Base-by-base conservation (phyloP, 2,888 invertebrate species). In the Caprella mutica region DNA sequence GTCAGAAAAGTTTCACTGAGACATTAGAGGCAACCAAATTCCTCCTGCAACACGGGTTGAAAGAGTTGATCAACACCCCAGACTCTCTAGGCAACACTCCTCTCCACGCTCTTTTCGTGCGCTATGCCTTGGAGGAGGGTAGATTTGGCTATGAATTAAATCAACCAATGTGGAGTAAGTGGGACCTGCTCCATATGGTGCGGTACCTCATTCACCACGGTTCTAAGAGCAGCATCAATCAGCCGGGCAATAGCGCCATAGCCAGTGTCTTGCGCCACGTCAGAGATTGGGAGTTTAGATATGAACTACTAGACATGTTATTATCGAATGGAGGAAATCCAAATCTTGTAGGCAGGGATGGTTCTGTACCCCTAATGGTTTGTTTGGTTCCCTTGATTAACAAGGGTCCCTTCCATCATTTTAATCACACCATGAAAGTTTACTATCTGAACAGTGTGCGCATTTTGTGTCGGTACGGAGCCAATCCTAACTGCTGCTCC, bases 11-110 rank as follows among this genome's bases (percentile, higher is more conserved):
- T 2, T 82, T 83, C 0, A 82, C 83, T 68, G 83, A 84, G 68
- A 84, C 85, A 0, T 74, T 82, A 61, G 79, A 80, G 52, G 83
- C 83, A 1, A 77, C 83, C 52, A 78, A 82, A 64, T 77, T 84
- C 55, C 72, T 85, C 44, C 72, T 86, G 48, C 84, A 84, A 67
- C 80, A 82, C 56, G 85, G 85, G 1, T 81, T 85, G 65, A 70
- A 80, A 69, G 82, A 84, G 67, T 72, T 83, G 54, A 81, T 85
- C 44, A 85, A 85, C 70, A 79, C 80, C 52, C 80, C 83, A 0
- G 85, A 85, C 69, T 80, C 80, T 35, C 73, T 84, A 52, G 83
- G 83, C 1, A 84, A 85, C 71, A 85, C 85, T 0, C 83, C 84
- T 0, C 72, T 85, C 12, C 84, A 85, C 72, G 82, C 75, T n/a